Percentiles rank a stretch among this genome's conserved stretches.
phyloP scores from a whole-genome alignment of 2,888 invertebrate genomes.

The Gastrophysa polygoni region DNA sequence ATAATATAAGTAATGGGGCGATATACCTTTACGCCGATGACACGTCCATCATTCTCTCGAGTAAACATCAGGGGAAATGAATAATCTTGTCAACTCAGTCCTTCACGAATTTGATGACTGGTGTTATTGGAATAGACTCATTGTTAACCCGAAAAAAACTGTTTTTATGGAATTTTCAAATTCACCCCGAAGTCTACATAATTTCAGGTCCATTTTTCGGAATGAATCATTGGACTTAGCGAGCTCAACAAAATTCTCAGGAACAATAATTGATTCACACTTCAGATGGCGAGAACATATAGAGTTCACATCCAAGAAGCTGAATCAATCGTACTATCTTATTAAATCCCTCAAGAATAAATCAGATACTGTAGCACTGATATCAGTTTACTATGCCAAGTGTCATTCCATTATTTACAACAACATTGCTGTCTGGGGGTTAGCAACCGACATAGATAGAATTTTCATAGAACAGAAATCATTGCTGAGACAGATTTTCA shows the following conservation, averaged over 20 bases:
- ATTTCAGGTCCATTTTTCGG: neutral
- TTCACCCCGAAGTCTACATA: slow-evolving; percentile 5
- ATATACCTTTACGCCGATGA: neutral
- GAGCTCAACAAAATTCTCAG: slow-evolving; percentile 1
- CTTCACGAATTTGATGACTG: slow-evolving; percentile 11
- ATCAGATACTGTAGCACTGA: neutral
- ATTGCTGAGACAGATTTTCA: slow-evolving; percentile 2
- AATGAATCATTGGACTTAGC: neutral
- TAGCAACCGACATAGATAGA: neutral
- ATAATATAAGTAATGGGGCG: neutral
- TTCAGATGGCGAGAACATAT: slow-evolving; percentile 1
- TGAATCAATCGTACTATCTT: slow-evolving; percentile 8
- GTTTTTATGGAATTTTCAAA: neutral
- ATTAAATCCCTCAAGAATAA: slow-evolving; percentile 3
- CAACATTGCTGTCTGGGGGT: neutral
- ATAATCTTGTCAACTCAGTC: neutral
- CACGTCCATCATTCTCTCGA: slow-evolving; percentile 8
- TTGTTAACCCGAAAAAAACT: neutral
- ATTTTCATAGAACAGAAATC: slow-evolving; percentile 6
- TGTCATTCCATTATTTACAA: slow-evolving; percentile 7
- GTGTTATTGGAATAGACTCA: neutral
- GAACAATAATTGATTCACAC: neutral
- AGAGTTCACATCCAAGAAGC: slow-evolving; percentile 5
- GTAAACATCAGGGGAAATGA: slow-evolving; percentile 1
- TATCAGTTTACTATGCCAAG: neutral